phyloP scores from a whole-genome alignment of 1,140 invertebrate species.

The Pseudomyrmex cubaensis region DNA sequence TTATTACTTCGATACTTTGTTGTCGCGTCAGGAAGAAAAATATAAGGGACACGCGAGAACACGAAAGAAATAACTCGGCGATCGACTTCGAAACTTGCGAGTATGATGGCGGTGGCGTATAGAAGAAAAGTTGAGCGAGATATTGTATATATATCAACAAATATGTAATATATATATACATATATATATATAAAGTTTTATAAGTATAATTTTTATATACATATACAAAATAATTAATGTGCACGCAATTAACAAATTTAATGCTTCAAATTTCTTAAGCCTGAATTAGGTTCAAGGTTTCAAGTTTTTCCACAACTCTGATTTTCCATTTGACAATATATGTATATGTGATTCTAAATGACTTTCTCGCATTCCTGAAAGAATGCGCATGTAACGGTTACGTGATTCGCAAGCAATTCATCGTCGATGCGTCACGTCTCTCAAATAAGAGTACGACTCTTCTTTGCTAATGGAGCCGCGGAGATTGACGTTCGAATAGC shows the following conservation, averaged over 20 bases:
- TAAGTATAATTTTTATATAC: too few relatives aligned
- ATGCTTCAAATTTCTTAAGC: neutral
- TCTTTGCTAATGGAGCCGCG: constrained; percentile 1
- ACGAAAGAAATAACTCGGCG: constrained; percentile 5
- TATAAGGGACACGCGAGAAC: too few relatives aligned
- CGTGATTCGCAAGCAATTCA: constrained; percentile 18
- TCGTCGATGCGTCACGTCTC: constrained; percentile 55
- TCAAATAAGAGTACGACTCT: constrained; percentile 47
- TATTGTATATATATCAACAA: neutral
- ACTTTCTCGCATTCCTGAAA: constrained; percentile 24
- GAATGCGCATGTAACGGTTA: constrained; percentile 44
- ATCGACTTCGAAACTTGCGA: constrained; percentile 8
- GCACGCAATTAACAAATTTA: too few relatives aligned
- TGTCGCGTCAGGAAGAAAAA: constrained; percentile 6
- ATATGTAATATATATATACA: too few relatives aligned
- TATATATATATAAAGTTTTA: too few relatives aligned
- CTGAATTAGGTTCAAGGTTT: neutral
- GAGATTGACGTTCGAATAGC: constrained; percentile 48
- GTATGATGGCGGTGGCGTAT: neutral
- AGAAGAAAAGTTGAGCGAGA: neutral
- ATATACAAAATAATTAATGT: too few relatives aligned
- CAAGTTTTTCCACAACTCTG: neutral
- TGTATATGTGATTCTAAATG: neutral
- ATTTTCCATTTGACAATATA: neutral
- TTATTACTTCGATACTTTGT: constrained; percentile 46